These are phyloP conservation scores for Bombus fervidus DNA, from an alignment of 1,140 invertebrate genomes.

Conservation along the genomic window DNA sequence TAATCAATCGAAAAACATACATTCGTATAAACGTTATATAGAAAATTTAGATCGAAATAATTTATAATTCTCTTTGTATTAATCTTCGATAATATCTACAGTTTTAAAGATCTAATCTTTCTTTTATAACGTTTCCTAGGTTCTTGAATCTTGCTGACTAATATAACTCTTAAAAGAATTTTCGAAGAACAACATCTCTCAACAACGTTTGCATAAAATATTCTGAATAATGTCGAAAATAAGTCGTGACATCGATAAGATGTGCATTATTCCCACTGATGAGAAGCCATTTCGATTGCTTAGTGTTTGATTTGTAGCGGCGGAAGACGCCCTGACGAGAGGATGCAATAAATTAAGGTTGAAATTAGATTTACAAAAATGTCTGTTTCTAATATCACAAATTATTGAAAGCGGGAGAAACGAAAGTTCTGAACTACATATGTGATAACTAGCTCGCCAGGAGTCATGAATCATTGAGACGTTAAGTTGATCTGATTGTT, in stretches of 20 bases:
- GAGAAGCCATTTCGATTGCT: neutral
- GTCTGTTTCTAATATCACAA: neutral
- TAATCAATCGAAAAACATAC: no score
- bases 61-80: no score
- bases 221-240: no score
- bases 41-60: no score
- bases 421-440: neutral
- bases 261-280: neutral
- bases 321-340: neutral
- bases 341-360: neutral
- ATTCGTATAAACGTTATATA: no score
- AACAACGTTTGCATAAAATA: neutral
- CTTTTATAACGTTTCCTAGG: no score
- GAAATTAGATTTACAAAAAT: neutral
- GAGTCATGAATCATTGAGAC: constrained; percentile 29
- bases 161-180: no score
- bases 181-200: no score
- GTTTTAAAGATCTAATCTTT: no score
- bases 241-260: neutral
- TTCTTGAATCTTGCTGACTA: no score
- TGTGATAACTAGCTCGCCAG: constrained; percentile 16
- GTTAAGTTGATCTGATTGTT: constrained; percentile 36
- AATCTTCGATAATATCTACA: no score
- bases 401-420: constrained; percentile 26
- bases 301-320: neutral